Evolutionary conservation across 2,888 invertebrate species (phyloP).

Genomic region (Branchellion lobata): DNA sequence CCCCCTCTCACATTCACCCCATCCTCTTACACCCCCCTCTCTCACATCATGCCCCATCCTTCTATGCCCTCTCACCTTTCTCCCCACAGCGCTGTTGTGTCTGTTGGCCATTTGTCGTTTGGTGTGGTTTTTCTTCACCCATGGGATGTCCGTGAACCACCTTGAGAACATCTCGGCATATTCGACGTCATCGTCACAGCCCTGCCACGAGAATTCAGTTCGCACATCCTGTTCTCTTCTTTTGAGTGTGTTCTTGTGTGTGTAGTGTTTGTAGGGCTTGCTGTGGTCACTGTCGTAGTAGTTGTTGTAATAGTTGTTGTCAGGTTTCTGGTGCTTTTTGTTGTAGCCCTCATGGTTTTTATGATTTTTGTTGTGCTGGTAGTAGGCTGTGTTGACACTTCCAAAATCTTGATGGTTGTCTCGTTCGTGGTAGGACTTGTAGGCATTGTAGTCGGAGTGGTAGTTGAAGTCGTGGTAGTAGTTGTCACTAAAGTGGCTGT

Average conservation of each 20-base stretch:
- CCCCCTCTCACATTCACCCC: too few relatives aligned
- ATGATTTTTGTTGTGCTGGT: not conserved
- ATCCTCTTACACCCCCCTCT: too few relatives aligned
- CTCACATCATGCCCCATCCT: too few relatives aligned
- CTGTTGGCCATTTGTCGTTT: conserved; percentile 71
- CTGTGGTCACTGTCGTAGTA: not conserved
- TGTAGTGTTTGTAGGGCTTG: not conserved
- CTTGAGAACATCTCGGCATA: conserved; percentile 41
- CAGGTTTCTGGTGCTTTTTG: too few relatives aligned
- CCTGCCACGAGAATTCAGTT: conserved; percentile 43
- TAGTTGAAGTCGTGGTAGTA: not conserved
- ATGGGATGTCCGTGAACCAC: conserved; percentile 45
- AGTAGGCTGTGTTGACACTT: too few relatives aligned
- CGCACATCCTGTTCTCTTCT: not conserved
- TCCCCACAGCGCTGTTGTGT: conserved; percentile 76
- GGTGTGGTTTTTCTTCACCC: conserved; percentile 61
- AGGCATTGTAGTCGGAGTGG: not conserved
- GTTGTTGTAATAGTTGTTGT: not conserved
- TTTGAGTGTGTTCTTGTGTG: not conserved
- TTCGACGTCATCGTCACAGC: conserved; percentile 41
- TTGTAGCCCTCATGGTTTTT: too few relatives aligned
- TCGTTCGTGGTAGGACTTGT: not conserved
- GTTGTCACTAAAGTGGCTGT: not conserved
- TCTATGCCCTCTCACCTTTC: too few relatives aligned
- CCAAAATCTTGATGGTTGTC: too few relatives aligned